phyloP scores from a whole-genome alignment of 2,888 invertebrate species.

The Caenorhabditis virilis region DNA sequence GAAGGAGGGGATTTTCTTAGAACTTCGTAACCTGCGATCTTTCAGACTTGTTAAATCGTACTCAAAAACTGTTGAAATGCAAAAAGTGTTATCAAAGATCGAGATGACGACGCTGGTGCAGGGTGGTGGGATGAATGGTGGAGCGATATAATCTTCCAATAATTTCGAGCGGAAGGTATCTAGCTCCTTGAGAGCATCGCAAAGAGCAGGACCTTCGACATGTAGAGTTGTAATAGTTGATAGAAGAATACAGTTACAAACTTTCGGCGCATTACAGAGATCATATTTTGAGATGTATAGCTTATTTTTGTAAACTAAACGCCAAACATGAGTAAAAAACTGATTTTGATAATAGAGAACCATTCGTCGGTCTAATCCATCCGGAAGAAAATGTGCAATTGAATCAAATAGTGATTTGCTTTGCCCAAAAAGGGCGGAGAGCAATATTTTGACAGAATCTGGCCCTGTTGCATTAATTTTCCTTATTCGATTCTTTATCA shows the following conservation, averaged over 20 bases:
- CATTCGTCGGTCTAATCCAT: conserved; percentile 5
- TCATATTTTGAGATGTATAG: background rate
- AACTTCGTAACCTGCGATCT: too few species aligned
- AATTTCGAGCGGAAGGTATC: background rate
- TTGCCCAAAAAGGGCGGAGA: background rate
- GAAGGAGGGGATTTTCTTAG: too few species aligned
- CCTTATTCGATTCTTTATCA: background rate
- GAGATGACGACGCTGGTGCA: too few species aligned
- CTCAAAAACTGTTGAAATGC: too few species aligned
- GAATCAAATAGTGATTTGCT: background rate
- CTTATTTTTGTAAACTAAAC: background rate
- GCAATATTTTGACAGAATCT: background rate
- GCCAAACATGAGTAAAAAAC: background rate
- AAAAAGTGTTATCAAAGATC: too few species aligned
- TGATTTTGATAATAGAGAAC: conserved; percentile 3
- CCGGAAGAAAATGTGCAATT: background rate
- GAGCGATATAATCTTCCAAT: background rate
- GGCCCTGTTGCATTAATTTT: background rate
- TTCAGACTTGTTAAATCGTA: too few species aligned
- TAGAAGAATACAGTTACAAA: background rate
- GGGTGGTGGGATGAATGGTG: background rate
- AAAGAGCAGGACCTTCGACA: background rate
- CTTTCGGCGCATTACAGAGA: background rate
- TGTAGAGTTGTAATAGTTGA: background rate
- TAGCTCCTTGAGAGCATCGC: background rate